These are phyloP conservation scores for Equus quagga DNA, from an alignment of 2,113 vertebrate genomes.

Conservation along the genomic window DNA sequence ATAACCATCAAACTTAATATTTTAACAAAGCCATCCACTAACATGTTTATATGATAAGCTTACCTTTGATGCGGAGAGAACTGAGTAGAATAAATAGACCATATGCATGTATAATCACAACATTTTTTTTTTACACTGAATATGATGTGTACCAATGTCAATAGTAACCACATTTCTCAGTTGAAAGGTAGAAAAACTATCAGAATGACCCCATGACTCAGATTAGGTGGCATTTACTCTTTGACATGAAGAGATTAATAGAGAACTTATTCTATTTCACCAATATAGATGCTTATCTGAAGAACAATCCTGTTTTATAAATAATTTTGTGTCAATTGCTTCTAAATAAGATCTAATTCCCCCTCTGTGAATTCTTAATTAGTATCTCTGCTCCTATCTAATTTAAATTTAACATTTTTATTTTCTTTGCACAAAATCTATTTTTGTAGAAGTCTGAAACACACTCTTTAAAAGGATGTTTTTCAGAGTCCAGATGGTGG, in stretches of 20 bases:
- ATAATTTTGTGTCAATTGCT: conserved; percentile 83
- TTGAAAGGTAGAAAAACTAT: conserved; percentile 56
- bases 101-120: not conserved
- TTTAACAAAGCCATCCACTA: not conserved
- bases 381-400: conserved; percentile 81
- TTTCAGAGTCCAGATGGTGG: conserved; percentile 85
- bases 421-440: conserved; percentile 81
- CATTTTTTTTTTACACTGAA: not conserved
- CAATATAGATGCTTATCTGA: conserved; percentile 79
- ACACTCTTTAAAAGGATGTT: conserved; percentile 75
- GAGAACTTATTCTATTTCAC: conserved; percentile 74
- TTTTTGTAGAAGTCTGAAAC: conserved; percentile 76
- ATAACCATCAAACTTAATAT: not conserved
- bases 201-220: conserved; percentile 56
- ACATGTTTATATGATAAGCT: not conserved
- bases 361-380: conserved; percentile 84
- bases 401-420: conserved; percentile 86
- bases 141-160: not conserved
- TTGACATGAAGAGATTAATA: conserved; percentile 66
- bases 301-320: conserved; percentile 84
- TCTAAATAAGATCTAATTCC: conserved; percentile 81
- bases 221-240: conserved; percentile 25
- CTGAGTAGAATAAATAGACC: not conserved
- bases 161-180: not conserved
- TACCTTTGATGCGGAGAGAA: not conserved